Conservation (phyloP, 2,888 invertebrate species). For the Eretmocerus hayati region DNA sequence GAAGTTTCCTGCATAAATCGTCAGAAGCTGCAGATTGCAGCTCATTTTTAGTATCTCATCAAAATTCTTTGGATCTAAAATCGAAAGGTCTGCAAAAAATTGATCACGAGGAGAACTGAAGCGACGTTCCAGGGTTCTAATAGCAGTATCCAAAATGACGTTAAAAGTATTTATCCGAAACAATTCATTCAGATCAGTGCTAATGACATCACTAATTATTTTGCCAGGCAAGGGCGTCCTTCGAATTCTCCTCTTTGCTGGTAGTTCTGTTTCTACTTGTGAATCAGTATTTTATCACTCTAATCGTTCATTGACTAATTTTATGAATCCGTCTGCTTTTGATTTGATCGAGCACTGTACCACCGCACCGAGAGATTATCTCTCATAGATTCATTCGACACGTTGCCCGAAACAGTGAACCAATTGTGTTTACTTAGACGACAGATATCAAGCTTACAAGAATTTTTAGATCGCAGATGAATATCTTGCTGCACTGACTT, state of each 20-base stretch:
- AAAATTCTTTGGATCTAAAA: not conserved
- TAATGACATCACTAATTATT: not conserved
- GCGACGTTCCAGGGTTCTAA: not conserved
- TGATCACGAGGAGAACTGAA: not conserved
- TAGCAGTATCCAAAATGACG: conserved; percentile 1
- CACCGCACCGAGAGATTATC: too few species aligned
- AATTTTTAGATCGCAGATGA: too few species aligned
- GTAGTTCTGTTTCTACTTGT: too few species aligned
- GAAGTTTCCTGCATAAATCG: too few species aligned
- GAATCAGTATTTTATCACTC: not conserved
- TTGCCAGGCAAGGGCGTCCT: conserved; percentile 1
- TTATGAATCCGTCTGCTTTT: not conserved
- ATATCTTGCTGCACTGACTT: too few species aligned
- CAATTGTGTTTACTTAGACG: too few species aligned
- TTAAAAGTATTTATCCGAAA: conserved; percentile 2
- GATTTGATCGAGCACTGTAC: not conserved
- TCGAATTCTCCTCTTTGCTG: too few species aligned
- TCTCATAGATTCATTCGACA: too few species aligned
- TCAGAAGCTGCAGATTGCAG: not conserved
- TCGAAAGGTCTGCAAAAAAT: not conserved
- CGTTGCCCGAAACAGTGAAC: too few species aligned
- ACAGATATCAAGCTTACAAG: too few species aligned
- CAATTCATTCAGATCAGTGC: not conserved
- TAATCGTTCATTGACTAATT: not conserved
- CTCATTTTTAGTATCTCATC: not conserved